Evolutionary conservation across 2,113 vertebrate genomes (phyloP).

Genomic region (Athene cunicularia): DNA sequence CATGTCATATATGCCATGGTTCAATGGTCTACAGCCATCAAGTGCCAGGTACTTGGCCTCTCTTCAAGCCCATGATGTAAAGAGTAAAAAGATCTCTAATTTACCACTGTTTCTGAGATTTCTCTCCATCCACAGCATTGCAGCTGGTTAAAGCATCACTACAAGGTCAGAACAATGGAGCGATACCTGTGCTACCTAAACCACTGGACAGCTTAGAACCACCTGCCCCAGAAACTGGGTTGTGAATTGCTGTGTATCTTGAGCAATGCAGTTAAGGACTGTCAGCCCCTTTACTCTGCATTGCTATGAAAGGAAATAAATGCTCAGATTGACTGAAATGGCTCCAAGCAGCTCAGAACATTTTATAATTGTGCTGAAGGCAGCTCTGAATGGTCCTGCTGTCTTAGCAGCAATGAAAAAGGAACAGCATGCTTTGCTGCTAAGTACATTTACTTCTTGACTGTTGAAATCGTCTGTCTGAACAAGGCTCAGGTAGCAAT

Average conservation of each 20-base stretch:
- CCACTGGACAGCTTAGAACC: not conserved
- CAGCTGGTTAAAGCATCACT: not conserved
- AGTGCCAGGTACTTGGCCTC: not conserved
- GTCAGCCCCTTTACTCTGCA: not conserved
- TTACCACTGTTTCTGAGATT: not conserved
- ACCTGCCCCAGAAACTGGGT: not conserved
- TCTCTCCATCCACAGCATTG: not conserved
- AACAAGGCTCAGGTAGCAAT: not conserved
- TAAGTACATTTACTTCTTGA: conserved; percentile 34
- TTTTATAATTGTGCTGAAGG: conserved; percentile 27
- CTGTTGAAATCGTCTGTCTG: conserved; percentile 51
- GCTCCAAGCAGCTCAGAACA: conserved; percentile 17
- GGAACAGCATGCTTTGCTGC: conserved; percentile 14
- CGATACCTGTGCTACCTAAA: not conserved
- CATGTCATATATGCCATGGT: accelerated
- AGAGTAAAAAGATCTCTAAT: not conserved
- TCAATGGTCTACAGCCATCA: not conserved
- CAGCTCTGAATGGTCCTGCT: conserved; percentile 47
- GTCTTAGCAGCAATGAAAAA: conserved; percentile 20
- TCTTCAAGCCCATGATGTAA: not conserved
- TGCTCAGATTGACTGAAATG: conserved; percentile 26
- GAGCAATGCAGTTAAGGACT: not conserved
- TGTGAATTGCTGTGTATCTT: not conserved
- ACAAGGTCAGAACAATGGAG: not conserved
- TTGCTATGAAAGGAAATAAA: conserved; percentile 18